Evolutionary conservation across 2,113 vertebrate species (phyloP), one percentile per base, ranked within the genome.

Genomic region (Brachionichthys hirsutus): DNA sequence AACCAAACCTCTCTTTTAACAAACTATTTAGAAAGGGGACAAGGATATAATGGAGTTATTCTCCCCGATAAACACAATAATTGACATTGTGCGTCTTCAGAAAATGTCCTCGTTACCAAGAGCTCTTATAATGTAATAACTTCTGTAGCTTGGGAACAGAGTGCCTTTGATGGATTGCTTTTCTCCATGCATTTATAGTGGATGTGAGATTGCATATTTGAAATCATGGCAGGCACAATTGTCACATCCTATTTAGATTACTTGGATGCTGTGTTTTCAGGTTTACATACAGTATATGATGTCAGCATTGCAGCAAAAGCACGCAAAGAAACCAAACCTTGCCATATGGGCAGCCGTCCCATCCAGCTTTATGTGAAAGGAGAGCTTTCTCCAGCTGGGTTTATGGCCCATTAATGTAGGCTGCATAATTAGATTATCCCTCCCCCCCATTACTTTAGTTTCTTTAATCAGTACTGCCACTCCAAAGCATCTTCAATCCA

Each of bases 331-430:
- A 63, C n/a, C n/a, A n/a, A n/a, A n/a, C 35, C 15, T 54, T 52
- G 44, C 41, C 54, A 78, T 70, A 71, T 56, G 40, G 48, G 50
- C 50, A 51, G n/a, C 47, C 67, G 66, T 63, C 19, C 14, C 66
- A 53, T 61, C 54, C 62, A 35, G 43, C 19, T 64, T 20, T 36
- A 17, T 47, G 64, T 49, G 64, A 75, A 70, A 67, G 16, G 7
- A 30, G 17, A 35, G 49, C 20, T 47, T 19, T 73, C 36, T 35
- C 40, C 7, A 18, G 16, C 42, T 38, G 40, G 14, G 53, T 73
- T 86, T 63, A 82, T 57, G 43, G 63, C 12, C 65, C 74, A 62
- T 77, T 69, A 57, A 56, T 68, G 57, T 46, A 47, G 67, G 68
- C 54, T 52, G 48, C 48, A 41, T 70, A 76, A 82, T 76, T 62